Base-by-base conservation (phyloP, 2,113 vertebrate genomes). In the Oostethus manadensis region DNA sequence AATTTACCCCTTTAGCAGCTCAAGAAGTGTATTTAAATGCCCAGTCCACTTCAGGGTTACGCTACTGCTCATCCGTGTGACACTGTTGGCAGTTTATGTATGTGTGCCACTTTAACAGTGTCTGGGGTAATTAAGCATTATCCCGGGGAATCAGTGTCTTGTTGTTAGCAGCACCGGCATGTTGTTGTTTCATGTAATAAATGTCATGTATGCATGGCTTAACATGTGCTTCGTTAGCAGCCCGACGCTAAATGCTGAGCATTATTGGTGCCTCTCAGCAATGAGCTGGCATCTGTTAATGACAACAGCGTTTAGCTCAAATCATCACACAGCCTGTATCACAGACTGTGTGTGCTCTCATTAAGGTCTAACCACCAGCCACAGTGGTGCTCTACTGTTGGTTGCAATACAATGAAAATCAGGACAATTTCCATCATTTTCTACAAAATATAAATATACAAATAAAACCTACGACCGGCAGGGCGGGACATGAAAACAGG, bases 111-210 rank as follows among this genome's bases (percentile, higher is more conserved):
- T 71, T 73, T 58, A 65, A 58, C 55, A 59, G 45, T 3, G 72
- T 84, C 76, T 65, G 65, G 69, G 60, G 43, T 85, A 87, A 86
- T 87, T 79, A 79, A 76, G 77, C 70, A 73, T 79, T 60, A 76
- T 73, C 78, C 71, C 62, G 38, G 73, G 66, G 71, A n/a, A 85
- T 84, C 81, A 68, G 79, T 74, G 65, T 83, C 73, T 84, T 13
- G 64, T 70, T 78, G 64, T 71, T 60, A 82, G 83, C 83, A 81
- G 75, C 72, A 76, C 64, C 60, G 78, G 70, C 77, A 75, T 84
- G 81, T 85, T 86, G 85, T 88, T 88, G 87, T 87, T 90, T 82
- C 76, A 85, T 88, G 82, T 87, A 87, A 88, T 90, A 87, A 88
- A 87, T 77, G 85, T 90, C 86, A 88, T 70, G 77, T 85, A 87